A percentile compares a stretch with the other conserved stretches of the same genome.
Evolutionary conservation across 2,797 vertebrate species (phyloP).

Genomic region (Artibeus lituratus): DNA sequence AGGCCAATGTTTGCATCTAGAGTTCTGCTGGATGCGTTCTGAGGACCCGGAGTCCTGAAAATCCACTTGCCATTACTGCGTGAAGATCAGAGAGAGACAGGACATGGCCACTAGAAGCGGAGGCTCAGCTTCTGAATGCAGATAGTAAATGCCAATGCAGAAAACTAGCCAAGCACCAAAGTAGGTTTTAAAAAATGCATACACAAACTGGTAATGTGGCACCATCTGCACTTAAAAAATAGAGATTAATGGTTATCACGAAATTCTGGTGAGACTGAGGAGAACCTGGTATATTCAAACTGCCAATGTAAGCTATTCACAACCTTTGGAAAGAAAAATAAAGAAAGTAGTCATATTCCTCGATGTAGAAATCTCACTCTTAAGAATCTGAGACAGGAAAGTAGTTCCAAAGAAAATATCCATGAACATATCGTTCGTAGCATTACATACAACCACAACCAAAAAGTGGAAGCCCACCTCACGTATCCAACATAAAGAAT

Average conservation of each 20-base stretch:
- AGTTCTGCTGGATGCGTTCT: not conserved
- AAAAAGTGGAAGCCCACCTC: not conserved
- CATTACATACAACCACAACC: not conserved
- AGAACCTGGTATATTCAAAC: not conserved
- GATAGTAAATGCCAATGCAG: not conserved
- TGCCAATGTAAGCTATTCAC: not conserved
- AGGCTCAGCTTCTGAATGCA: not conserved
- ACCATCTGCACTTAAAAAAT: not conserved
- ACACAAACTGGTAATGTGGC: not conserved
- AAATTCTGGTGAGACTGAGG: not conserved
- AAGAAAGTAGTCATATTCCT: not conserved
- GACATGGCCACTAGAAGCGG: too few species aligned
- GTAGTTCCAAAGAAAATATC: not conserved
- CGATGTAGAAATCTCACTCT: not conserved
- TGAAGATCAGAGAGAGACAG: not conserved
- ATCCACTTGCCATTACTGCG: not conserved
- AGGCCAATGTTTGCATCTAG: not conserved
- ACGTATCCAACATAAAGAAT: not conserved
- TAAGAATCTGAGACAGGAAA: not conserved
- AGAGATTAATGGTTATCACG: not conserved
- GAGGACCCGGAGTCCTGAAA: not conserved
- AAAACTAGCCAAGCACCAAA: not conserved
- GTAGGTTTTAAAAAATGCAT: not conserved
- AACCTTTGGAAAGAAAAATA: not conserved
- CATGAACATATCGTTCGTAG: not conserved